Conservation (phyloP, 2,113 vertebrate genomes). For the Corapipo altera region DNA sequence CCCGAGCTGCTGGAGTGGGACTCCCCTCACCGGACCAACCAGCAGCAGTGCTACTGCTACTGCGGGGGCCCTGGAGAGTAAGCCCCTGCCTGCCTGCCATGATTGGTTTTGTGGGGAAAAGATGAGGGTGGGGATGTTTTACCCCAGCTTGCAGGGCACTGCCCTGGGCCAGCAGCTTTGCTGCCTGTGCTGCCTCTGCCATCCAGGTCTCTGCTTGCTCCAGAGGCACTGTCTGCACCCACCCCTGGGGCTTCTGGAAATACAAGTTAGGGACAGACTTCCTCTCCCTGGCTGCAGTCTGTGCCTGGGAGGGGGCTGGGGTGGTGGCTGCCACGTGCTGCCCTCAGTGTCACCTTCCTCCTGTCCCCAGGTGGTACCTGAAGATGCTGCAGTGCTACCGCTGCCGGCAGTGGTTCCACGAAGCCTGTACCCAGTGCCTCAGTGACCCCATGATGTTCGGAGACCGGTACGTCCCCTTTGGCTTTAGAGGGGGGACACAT, state of each 20-base stretch:
- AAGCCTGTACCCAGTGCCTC: conserved; percentile 95
- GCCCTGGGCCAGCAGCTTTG: neutral
- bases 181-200: neutral
- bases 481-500: fast-evolving
- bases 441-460: conserved; percentile 94
- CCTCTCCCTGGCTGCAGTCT: fast-evolving
- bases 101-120: fast-evolving
- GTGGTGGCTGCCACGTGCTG: fast-evolving
- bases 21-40: conserved; percentile 90
- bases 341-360: fast-evolving
- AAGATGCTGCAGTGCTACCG: conserved; percentile 95
- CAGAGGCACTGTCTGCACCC: neutral
- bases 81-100: neutral
- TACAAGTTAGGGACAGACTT: fast-evolving
- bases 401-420: conserved; percentile 97
- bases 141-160: neutral
- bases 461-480: conserved; percentile 79
- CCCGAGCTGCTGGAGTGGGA: conserved; percentile 91
- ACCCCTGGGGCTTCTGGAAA: neutral
- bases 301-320: fast-evolving
- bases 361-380: conserved; percentile 88
- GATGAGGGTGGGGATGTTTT: neutral
- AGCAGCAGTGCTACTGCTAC: conserved; percentile 97
- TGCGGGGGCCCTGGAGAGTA: conserved; percentile 93
- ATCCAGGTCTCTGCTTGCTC: fast-evolving